Evolutionary conservation across 2,797 vertebrate genomes (phyloP).

Genomic region (Podarcis siculus): DNA sequence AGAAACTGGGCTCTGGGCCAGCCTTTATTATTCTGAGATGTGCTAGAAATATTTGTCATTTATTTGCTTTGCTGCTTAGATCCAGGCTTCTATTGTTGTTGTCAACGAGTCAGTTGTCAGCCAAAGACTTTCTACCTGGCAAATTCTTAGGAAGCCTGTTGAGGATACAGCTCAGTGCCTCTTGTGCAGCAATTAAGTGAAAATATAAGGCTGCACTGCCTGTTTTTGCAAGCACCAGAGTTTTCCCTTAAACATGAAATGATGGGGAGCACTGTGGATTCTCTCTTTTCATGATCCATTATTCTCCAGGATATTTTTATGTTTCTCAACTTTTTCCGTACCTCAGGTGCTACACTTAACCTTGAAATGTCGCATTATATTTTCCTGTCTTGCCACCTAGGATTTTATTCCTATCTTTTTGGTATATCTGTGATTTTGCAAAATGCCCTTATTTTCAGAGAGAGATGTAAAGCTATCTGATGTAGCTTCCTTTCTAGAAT

Average conservation of each 20-base stretch:
- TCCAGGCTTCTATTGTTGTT: slow-evolving; percentile 16
- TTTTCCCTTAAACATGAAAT: not conserved
- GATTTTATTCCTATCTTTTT: not conserved
- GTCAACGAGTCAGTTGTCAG: not conserved
- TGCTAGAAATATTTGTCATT: not conserved
- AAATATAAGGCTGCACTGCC: not conserved
- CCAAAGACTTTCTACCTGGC: not conserved
- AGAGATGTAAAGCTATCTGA: too few relatives aligned
- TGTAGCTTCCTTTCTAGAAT: too few relatives aligned
- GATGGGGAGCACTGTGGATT: not conserved
- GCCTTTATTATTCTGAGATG: not conserved
- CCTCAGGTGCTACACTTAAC: not conserved
- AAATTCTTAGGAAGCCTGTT: not conserved
- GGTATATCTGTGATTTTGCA: not conserved
- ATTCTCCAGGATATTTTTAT: not conserved
- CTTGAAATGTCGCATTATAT: not conserved
- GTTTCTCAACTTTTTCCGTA: not conserved
- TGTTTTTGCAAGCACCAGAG: not conserved
- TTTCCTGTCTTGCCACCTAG: not conserved
- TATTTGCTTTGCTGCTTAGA: not conserved
- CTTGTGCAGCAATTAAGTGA: not conserved
- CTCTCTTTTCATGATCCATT: not conserved
- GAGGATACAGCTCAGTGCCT: not conserved
- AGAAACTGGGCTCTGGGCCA: not conserved
- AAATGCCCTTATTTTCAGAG: not conserved